Evolutionary conservation across 2,113 vertebrate species (phyloP).

Genomic region (Syngnathoides biaculeatus): DNA sequence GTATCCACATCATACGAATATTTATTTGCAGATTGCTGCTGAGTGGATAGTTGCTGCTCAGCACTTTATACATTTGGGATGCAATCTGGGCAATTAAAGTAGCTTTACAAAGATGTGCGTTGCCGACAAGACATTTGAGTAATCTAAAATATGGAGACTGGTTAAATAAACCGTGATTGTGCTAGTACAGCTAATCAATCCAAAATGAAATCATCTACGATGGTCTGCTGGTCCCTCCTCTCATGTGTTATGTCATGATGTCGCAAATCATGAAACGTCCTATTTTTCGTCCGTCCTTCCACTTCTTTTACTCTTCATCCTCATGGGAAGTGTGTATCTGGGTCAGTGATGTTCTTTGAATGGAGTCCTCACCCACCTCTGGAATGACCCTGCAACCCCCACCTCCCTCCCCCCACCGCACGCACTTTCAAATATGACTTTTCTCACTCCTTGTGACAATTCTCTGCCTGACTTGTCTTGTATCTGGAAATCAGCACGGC

Average conservation of each 20-base stretch:
- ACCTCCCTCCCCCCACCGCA: conserved; percentile 36
- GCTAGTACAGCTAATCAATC: too few species aligned
- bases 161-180: too few species aligned
- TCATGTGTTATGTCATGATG: conserved; percentile 30
- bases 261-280: conserved; percentile 58
- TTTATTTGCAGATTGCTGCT: conserved; percentile 15
- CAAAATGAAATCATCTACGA: neutral
- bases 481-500: conserved; percentile 58
- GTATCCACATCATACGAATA: conserved; percentile 10
- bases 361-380: conserved; percentile 53
- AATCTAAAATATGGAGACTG: too few species aligned
- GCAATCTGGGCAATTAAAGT: neutral
- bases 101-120: too few species aligned
- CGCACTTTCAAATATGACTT: conserved; percentile 57
- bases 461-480: conserved; percentile 60
- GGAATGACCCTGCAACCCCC: conserved; percentile 33
- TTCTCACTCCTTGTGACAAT: conserved; percentile 57
- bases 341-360: conserved; percentile 68
- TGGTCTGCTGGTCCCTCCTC: conserved; percentile 19
- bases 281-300: conserved; percentile 57
- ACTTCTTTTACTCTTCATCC: conserved; percentile 52
- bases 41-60: conserved; percentile 19
- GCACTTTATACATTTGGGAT: conserved; percentile 4
- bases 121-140: too few species aligned
- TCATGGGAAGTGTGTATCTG: conserved; percentile 63